Percentiles rank a stretch among this genome's conserved stretches.
These are phyloP conservation scores for Tupiocoris notatus DNA, from an alignment of 2,888 invertebrate species.

Conservation along the genomic window DNA sequence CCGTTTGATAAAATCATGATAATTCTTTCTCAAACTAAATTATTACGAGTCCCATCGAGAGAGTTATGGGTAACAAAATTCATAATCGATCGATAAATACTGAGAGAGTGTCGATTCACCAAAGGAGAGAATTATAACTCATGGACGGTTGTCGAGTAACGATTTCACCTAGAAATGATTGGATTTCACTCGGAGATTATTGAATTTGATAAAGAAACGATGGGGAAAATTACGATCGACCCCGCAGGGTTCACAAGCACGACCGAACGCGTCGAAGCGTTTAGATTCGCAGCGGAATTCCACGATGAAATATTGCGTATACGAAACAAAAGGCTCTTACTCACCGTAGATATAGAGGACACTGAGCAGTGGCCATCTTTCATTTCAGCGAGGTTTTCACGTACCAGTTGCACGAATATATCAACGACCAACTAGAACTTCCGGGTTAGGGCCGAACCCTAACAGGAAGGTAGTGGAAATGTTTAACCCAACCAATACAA, in stretches of 20 bases:
- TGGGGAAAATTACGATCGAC: background rate
- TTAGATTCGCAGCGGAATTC: background rate
- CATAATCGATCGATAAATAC: no score
- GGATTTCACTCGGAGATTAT: background rate
- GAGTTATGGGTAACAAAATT: no score
- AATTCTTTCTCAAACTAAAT: no score
- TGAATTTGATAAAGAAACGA: background rate
- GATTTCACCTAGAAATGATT: no score
- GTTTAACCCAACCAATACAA: no score
- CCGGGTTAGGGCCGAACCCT: background rate
- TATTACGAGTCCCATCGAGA: no score
- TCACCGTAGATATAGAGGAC: background rate
- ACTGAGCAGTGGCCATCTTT: background rate
- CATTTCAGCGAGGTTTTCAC: background rate
- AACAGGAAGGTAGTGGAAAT: background rate
- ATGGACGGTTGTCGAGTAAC: no score
- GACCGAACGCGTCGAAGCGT: background rate
- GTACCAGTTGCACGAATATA: slow-evolving; percentile 37
- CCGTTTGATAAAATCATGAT: no score
- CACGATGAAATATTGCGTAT: background rate
- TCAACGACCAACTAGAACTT: slow-evolving; percentile 26
- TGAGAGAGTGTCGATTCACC: no score
- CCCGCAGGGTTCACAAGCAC: background rate
- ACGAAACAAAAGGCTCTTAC: background rate
- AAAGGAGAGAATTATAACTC: no score